Conservation (phyloP, 2,888 invertebrate species). For the Parnassius apollo region DNA sequence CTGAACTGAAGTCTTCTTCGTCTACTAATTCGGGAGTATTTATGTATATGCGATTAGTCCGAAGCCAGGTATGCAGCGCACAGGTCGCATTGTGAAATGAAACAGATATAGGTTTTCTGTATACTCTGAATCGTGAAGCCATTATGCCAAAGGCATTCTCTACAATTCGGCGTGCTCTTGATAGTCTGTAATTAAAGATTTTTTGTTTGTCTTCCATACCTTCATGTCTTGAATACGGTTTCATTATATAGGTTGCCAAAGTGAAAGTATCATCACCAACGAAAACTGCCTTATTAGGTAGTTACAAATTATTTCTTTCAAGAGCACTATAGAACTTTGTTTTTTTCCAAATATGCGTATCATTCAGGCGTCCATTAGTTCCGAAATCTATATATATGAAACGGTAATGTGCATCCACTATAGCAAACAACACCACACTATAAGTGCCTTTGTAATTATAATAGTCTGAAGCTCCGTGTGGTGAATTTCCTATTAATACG, state of each 20-base stretch:
- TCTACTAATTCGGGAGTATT: conserved; percentile 35
- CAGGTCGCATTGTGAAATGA: conserved; percentile 32
- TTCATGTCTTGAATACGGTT: not conserved
- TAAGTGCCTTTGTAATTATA: conserved; percentile 40
- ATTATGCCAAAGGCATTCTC: no score
- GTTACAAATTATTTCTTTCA: not conserved
- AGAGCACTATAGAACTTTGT: not conserved
- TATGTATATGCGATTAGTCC: conserved; percentile 23
- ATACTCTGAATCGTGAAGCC: conserved; percentile 20
- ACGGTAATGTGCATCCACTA: conserved; percentile 30
- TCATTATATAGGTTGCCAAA: not conserved
- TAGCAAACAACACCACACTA: conserved; percentile 35
- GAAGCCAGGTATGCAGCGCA: conserved; percentile 32
- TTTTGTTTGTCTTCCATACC: not conserved
- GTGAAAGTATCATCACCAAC: not conserved
- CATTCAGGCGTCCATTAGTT: not conserved
- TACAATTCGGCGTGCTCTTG: conserved; percentile 16
- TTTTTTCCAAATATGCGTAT: not conserved
- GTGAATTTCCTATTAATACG: conserved; percentile 39
- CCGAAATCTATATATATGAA: not conserved
- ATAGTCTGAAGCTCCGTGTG: conserved; percentile 36
- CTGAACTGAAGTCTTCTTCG: conserved; percentile 27
- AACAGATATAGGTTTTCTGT: conserved; percentile 31
- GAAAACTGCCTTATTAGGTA: conserved; percentile 1
- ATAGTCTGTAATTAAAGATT: conserved; percentile 31